phyloP scores from a whole-genome alignment of 2,797 vertebrate genomes.

The Pelochelys cantorii region DNA sequence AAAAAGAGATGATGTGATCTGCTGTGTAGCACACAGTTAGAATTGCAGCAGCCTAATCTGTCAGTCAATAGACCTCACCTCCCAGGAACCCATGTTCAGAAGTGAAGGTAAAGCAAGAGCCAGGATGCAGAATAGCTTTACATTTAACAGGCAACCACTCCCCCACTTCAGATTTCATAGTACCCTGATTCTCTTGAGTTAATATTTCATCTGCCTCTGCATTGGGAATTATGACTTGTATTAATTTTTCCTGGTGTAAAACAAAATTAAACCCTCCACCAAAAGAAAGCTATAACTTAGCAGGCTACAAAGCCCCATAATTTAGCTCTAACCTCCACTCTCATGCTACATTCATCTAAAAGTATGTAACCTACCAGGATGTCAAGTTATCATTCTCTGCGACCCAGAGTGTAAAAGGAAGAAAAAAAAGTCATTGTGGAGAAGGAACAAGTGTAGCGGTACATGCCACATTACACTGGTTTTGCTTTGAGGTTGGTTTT shows the following conservation, averaged over 20 bases:
- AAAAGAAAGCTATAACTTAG: neutral
- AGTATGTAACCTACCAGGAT: fast-evolving
- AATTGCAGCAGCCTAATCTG: neutral
- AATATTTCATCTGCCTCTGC: neutral
- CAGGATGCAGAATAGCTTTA: neutral
- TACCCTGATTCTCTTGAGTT: neutral
- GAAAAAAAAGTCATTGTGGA: neutral
- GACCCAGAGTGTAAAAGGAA: neutral
- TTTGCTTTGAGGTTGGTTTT: neutral
- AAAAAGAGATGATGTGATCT: neutral
- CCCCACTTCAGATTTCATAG: neutral
- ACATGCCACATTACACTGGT: neutral
- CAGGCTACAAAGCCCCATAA: neutral
- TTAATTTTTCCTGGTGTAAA: neutral
- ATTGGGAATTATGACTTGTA: neutral
- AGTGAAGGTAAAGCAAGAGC: neutral
- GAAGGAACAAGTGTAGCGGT: neutral
- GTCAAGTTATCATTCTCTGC: fast-evolving
- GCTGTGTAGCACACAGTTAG: fast-evolving
- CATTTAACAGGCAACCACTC: fast-evolving
- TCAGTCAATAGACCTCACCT: fast-evolving
- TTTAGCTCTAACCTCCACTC: neutral
- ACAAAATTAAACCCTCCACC: neutral
- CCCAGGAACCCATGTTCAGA: neutral
- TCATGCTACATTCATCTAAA: neutral